Evolutionary conservation across 2,888 invertebrate species (phyloP).

Genomic region (Serrognathus titanus): DNA sequence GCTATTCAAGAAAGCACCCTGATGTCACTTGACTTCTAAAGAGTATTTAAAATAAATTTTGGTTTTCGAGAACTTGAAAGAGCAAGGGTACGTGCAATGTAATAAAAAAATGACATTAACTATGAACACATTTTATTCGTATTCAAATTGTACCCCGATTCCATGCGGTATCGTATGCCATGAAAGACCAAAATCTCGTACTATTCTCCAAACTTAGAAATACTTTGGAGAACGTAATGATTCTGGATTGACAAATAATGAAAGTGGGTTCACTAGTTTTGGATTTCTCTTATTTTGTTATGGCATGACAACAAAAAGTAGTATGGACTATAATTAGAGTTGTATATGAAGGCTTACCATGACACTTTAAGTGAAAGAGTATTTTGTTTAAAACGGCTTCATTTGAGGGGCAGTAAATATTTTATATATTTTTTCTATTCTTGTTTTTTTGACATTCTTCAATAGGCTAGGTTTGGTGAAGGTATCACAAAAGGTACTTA

Average conservation of each 20-base stretch:
- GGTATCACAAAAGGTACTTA: too few relatives aligned
- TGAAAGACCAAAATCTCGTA: too few relatives aligned
- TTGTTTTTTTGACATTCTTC: too few relatives aligned
- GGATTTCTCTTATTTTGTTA: conserved; percentile 9
- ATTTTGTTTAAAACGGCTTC: conserved; percentile 5
- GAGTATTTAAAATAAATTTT: conserved; percentile 37
- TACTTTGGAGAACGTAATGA: background rate
- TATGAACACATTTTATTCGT: conserved; percentile 44
- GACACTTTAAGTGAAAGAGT: conserved; percentile 25
- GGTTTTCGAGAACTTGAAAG: conserved; percentile 43
- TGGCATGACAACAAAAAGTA: background rate
- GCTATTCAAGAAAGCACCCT: conserved; percentile 9
- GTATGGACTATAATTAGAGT: background rate
- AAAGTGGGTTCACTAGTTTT: background rate
- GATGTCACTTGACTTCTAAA: conserved; percentile 7
- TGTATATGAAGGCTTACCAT: conserved; percentile 28
- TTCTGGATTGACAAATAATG: conserved; percentile 5
- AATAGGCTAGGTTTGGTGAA: too few relatives aligned
- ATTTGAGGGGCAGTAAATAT: too few relatives aligned
- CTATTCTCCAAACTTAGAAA: too few relatives aligned
- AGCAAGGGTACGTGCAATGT: conserved; percentile 37
- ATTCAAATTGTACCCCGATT: conserved; percentile 27
- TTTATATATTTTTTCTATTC: too few relatives aligned
- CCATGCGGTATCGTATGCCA: too few relatives aligned
- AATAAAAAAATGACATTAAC: conserved; percentile 42